phyloP scores from a whole-genome alignment of 2,888 invertebrate species.

The Drosophila pseudotakahashii region DNA sequence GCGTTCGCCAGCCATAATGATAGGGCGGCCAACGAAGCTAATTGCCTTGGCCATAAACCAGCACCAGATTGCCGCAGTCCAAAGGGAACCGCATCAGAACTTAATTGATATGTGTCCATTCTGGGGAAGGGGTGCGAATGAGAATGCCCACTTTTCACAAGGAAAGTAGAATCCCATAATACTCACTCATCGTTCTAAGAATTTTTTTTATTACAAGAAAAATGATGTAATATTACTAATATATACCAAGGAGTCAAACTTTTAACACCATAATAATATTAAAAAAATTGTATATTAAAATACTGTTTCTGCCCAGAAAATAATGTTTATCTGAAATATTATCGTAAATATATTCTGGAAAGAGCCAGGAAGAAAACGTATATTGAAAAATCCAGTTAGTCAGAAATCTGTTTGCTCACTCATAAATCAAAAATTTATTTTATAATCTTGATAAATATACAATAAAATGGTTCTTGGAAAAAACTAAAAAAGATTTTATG shows the following conservation, averaged over 20 bases:
- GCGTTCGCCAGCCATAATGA: constrained; percentile 43
- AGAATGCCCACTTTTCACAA: background rate
- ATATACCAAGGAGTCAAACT: too few species aligned
- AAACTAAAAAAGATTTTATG: background rate
- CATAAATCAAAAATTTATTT: background rate
- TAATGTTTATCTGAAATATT: too few species aligned
- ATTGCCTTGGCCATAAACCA: constrained; percentile 39
- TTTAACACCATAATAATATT: too few species aligned
- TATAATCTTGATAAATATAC: background rate
- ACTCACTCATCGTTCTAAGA: constrained; percentile 7
- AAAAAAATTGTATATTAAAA: too few species aligned
- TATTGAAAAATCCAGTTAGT: too few species aligned
- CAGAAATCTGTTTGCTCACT: background rate
- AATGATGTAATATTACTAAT: background rate
- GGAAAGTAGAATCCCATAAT: constrained; percentile 6
- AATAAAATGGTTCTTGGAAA: background rate
- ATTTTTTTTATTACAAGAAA: background rate
- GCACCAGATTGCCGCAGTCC: constrained; percentile 32
- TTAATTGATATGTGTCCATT: constrained; percentile 7
- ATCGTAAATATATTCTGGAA: background rate
- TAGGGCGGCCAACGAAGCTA: constrained; percentile 41
- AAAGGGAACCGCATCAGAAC: constrained; percentile 27
- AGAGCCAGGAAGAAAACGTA: too few species aligned
- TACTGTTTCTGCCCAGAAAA: too few species aligned
- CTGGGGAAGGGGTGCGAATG: constrained; percentile 6